A percentile compares a stretch with the other conserved stretches of the same genome.
These are phyloP conservation scores for Cephus sareptanus DNA, from an alignment of 2,888 invertebrate genomes.

Conservation along the genomic window DNA sequence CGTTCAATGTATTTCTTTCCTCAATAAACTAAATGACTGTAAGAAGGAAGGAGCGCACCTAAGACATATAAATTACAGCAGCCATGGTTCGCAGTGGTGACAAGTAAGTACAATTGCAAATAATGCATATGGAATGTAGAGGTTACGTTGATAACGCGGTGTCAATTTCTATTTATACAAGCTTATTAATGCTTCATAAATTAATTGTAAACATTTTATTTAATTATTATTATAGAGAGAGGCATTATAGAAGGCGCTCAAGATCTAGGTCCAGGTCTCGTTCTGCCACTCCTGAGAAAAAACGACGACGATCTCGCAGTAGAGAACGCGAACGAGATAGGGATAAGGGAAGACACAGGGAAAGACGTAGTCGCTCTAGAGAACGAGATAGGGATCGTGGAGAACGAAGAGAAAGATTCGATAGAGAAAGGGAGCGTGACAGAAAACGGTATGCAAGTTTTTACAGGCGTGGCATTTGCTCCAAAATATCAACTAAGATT, in stretches of 20 bases:
- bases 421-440: slow-evolving; percentile 67
- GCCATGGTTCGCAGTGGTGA: background rate
- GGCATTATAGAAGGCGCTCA: slow-evolving; percentile 70
- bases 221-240: slow-evolving; percentile 43
- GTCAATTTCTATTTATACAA: background rate
- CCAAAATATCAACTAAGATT: background rate
- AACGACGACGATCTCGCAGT: slow-evolving; percentile 72
- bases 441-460: slow-evolving; percentile 66
- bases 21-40: background rate
- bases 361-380: slow-evolving; percentile 74
- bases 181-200: background rate
- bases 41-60: background rate
- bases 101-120: background rate
- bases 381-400: slow-evolving; percentile 73
- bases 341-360: slow-evolving; percentile 71
- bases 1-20: background rate
- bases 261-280: slow-evolving; percentile 73
- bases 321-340: slow-evolving; percentile 71
- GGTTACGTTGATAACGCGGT: background rate
- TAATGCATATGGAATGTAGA: background rate
- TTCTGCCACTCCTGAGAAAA: slow-evolving; percentile 71
- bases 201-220: background rate
- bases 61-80: background rate
- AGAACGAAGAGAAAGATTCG: slow-evolving; percentile 62
- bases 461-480: slow-evolving; percentile 8